Conservation (phyloP, 2,797 vertebrate species). For the Cuculus canorus region DNA sequence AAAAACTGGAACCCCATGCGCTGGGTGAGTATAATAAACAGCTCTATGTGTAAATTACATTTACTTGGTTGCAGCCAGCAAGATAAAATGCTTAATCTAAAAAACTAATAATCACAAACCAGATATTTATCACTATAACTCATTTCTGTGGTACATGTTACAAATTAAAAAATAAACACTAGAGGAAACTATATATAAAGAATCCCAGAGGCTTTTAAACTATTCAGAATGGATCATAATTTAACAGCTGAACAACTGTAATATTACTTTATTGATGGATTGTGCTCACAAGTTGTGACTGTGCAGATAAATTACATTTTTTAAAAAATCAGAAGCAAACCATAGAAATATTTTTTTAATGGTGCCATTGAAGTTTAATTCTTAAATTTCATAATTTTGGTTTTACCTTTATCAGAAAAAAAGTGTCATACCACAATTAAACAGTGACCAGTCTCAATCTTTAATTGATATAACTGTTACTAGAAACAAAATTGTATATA, state of each 20-base stretch:
- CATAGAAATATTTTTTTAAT: neutral
- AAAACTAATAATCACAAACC: constrained; percentile 56
- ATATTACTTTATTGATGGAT: constrained; percentile 42
- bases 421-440: neutral
- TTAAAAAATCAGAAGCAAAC: neutral
- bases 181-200: constrained; percentile 32
- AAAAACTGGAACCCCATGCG: neutral
- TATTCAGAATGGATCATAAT: constrained; percentile 45
- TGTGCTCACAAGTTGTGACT: constrained; percentile 9
- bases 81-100: constrained; percentile 63
- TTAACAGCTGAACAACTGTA: constrained; percentile 34
- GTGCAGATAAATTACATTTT: neutral
- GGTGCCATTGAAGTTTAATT: neutral
- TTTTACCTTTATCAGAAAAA: constrained; percentile 29
- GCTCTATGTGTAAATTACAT: constrained; percentile 10
- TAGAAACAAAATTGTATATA: neutral
- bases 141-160: constrained; percentile 8
- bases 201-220: constrained; percentile 16
- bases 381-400: constrained; percentile 22
- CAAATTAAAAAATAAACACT: constrained; percentile 55
- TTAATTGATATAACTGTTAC: neutral
- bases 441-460: neutral
- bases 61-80: neutral
- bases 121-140: constrained; percentile 43
- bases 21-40: constrained; percentile 15